Conservation (phyloP, 2,113 vertebrate genomes). For the Hassar affinis region DNA sequence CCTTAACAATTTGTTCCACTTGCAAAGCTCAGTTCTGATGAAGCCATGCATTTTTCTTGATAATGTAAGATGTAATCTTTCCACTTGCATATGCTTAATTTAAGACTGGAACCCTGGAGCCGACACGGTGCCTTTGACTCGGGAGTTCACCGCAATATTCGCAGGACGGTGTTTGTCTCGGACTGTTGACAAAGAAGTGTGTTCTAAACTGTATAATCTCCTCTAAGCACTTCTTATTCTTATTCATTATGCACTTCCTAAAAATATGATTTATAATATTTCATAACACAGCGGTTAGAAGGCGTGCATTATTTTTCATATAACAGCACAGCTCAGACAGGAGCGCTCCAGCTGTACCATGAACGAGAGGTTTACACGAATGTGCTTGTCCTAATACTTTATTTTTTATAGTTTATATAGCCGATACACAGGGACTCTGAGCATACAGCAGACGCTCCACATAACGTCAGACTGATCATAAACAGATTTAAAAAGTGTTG, state of each 20-base stretch:
- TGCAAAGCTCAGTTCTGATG: neutral
- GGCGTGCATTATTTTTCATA: neutral
- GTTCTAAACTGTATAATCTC: neutral
- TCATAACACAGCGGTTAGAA: neutral
- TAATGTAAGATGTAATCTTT: slow-evolving; percentile 4
- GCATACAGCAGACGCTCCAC: neutral
- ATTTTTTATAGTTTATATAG: neutral
- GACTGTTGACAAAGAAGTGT: neutral
- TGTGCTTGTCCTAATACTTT: neutral
- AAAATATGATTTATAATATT: neutral
- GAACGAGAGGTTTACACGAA: neutral
- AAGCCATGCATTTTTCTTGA: neutral
- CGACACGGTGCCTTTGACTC: neutral
- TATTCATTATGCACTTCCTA: neutral
- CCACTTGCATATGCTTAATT: neutral
- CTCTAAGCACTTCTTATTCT: neutral
- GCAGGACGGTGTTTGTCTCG: neutral
- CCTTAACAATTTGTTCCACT: neutral
- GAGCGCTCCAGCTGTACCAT: neutral
- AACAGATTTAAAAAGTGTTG: too few species aligned
- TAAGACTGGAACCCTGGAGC: neutral
- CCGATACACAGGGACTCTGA: too few species aligned
- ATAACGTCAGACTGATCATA: too few species aligned
- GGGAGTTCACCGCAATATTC: neutral
- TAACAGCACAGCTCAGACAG: neutral